Evolutionary conservation across 2,113 vertebrate species (phyloP).

Genomic region (Podilymbus podiceps): DNA sequence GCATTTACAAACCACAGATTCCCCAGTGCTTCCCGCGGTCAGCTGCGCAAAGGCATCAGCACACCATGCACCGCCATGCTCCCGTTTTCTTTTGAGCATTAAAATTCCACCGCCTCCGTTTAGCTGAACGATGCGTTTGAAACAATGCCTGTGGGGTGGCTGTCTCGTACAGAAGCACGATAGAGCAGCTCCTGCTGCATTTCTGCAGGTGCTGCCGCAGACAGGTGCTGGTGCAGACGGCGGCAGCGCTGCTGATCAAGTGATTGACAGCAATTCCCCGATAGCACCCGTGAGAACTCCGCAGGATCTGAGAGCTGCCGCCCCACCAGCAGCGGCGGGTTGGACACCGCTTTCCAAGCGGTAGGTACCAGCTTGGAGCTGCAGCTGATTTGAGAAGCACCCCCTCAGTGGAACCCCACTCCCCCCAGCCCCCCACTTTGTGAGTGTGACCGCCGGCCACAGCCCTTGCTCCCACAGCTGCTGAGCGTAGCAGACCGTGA

Average conservation of each 20-base stretch:
- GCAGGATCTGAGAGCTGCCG: background rate
- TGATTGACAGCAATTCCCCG: background rate
- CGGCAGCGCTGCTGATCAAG: background rate
- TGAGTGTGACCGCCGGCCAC: background rate
- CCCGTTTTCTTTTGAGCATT: background rate
- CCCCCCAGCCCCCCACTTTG: background rate
- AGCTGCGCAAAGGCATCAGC: background rate
- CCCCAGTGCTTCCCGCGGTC: background rate
- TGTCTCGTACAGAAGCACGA: background rate
- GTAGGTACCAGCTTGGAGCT: background rate
- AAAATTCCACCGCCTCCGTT: background rate
- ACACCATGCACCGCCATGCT: background rate
- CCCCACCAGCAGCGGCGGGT: background rate
- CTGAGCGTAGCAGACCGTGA: background rate
- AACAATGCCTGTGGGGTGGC: background rate
- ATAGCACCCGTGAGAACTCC: background rate
- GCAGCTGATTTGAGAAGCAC: background rate
- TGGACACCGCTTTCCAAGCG: accelerated
- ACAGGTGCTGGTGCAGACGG: background rate
- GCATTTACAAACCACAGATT: background rate
- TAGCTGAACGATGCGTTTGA: background rate
- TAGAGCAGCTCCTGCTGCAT: background rate
- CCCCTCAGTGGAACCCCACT: background rate
- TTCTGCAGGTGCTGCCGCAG: background rate
- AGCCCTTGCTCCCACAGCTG: background rate